Base-by-base conservation (phyloP, 2,113 vertebrate species). In the Helogale parvula region DNA sequence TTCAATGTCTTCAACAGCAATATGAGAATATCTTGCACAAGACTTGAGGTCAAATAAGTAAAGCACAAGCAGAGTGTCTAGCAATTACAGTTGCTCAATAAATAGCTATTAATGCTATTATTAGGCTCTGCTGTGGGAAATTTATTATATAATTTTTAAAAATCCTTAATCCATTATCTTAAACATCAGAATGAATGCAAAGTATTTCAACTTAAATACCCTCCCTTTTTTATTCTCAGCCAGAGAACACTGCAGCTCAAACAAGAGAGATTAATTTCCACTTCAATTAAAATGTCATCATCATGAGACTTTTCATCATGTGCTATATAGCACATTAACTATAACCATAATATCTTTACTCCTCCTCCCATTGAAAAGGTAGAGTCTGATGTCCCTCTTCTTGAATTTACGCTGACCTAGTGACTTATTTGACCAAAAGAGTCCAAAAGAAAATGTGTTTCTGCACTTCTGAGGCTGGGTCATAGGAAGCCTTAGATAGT, bases 131-230 rank as follows among this genome's bases (percentile, higher is more conserved):
- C 33, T 41, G 19, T 83, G 52, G 8, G 15, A 79, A 80, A 96
- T 38, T 7, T 74, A 57, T 57, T 65, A 79, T 6, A 41, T 47
- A 81, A 85, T 31, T 38, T 38, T 63, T 82, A 81, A 87, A 52
- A 25, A n/a, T 82, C 10, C 21, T 45, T 72, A 74, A 88, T 69
- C 19, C 16, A 79, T 69, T 79, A 54, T 45, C n/a, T 33, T 69
- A 21, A 90, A 97, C 87, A 77, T 87, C 63, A 93, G 12, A 5
- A 31, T 83, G 7, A 96, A 94, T 63, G 31, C 19, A 88, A 94
- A 77, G 13, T 83, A 68, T 3, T 66, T 90, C 38, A 86, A 72
- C 83, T 57, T 77, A 9, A 54, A 33, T 47, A 6, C 31, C 4
- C 29, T 90, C 23, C 35, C 3, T 76, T 81, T 84, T 80, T 79